phyloP scores from a whole-genome alignment of 2,113 vertebrate species.

The Cynopterus brachyotis region DNA sequence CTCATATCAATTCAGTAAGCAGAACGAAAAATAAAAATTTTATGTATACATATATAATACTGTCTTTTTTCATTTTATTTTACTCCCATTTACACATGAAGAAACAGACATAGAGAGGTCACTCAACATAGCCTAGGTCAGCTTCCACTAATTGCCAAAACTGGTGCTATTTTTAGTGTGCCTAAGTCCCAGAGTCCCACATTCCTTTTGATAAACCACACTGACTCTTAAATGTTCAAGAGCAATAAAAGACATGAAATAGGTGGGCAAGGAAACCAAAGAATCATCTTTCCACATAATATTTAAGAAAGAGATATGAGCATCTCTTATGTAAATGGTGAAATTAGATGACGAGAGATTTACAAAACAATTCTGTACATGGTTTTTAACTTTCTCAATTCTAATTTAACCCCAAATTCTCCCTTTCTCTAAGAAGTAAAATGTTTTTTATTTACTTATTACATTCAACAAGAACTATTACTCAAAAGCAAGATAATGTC shows the following conservation, averaged over 20 bases:
- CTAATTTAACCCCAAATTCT: background rate
- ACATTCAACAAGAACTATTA: background rate
- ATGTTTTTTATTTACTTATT: background rate
- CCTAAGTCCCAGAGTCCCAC: background rate
- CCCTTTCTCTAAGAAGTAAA: background rate
- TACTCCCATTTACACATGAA: background rate
- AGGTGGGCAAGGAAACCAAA: background rate
- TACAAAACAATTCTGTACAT: background rate
- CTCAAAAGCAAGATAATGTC: background rate
- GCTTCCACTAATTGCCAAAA: background rate
- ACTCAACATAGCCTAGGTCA: background rate
- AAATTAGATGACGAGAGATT: slow-evolving; percentile 47
- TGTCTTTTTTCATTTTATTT: background rate
- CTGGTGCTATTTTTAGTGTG: background rate
- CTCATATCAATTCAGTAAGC: background rate
- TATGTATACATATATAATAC: background rate
- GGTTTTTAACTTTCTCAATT: slow-evolving; percentile 23
- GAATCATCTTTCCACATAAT: slow-evolving; percentile 39
- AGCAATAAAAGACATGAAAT: slow-evolving; percentile 27
- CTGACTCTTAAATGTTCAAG: background rate
- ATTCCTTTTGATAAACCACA: background rate
- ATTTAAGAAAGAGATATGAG: slow-evolving; percentile 36
- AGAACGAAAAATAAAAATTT: background rate
- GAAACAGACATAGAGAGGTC: background rate
- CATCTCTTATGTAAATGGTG: background rate